Conservation (phyloP, 2,888 invertebrate genomes). For the Biston betularia region DNA sequence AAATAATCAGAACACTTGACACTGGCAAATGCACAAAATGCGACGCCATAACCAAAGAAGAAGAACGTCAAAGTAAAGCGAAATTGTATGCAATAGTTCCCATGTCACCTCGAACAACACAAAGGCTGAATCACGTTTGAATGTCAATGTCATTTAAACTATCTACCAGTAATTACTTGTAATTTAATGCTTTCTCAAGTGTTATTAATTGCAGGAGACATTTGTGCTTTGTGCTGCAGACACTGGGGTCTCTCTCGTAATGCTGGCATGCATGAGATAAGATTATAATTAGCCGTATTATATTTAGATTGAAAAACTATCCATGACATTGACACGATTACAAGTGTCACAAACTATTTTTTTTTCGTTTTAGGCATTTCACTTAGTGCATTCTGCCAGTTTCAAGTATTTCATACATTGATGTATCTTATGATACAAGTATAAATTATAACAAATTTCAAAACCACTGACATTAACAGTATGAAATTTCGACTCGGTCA, state of each 20-base stretch:
- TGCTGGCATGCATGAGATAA: neutral
- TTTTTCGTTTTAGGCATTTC: neutral
- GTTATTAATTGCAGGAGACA: constrained; percentile 2
- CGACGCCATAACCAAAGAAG: too few relatives aligned
- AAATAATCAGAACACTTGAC: too few relatives aligned
- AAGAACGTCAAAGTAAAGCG: neutral
- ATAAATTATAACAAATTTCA: too few relatives aligned
- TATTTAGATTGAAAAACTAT: too few relatives aligned
- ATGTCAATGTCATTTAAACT: constrained; percentile 9
- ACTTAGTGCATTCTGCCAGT: too few relatives aligned
- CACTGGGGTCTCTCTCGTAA: neutral
- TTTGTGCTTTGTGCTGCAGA: neutral
- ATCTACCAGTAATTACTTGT: neutral
- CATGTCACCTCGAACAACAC: neutral
- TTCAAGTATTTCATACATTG: too few relatives aligned
- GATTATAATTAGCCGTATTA: neutral
- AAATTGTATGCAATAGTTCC: neutral
- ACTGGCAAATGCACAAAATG: too few relatives aligned
- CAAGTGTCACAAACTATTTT: neutral
- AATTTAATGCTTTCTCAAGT: constrained; percentile 11
- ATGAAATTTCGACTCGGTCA: too few relatives aligned
- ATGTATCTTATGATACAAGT: too few relatives aligned
- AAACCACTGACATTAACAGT: too few relatives aligned
- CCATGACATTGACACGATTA: too few relatives aligned
- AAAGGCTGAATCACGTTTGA: neutral